Evolutionary conservation across 2,888 invertebrate species (phyloP).

Genomic region (Melikaiella ostensackeni): DNA sequence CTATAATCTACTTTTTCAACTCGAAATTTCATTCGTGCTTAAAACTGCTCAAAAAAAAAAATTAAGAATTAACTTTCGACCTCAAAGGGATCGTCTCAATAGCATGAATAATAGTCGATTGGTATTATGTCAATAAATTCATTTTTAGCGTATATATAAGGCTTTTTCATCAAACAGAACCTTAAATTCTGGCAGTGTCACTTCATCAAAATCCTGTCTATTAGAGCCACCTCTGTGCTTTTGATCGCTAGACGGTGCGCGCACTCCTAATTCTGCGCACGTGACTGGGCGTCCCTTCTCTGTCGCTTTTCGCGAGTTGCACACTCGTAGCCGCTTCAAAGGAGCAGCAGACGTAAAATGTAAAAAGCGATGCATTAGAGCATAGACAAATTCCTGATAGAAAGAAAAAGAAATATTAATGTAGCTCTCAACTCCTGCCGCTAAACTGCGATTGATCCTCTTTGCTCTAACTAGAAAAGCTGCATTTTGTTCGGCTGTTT

Average conservation of each 20-base stretch:
- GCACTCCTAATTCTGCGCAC: slow-evolving; percentile 71
- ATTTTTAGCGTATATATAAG: background rate
- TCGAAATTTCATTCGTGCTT: background rate
- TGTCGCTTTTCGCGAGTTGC: slow-evolving; percentile 74
- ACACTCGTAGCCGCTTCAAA: slow-evolving; percentile 54
- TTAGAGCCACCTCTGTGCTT: slow-evolving; percentile 7
- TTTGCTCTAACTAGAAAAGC: slow-evolving; percentile 38
- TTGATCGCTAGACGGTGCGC: slow-evolving; percentile 73
- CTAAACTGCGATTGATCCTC: slow-evolving; percentile 42
- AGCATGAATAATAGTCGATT: background rate
- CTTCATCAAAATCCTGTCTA: slow-evolving; percentile 51
- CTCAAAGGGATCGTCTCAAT: background rate
- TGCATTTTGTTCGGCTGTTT: slow-evolving; percentile 47
- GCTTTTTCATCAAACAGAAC: background rate
- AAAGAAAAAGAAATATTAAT: slow-evolving; percentile 14
- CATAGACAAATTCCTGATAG: slow-evolving; percentile 22
- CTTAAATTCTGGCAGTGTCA: background rate
- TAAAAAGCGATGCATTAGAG: slow-evolving; percentile 36
- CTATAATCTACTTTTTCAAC: background rate
- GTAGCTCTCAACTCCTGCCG: slow-evolving; percentile 38
- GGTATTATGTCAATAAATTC: background rate
- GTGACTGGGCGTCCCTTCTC: slow-evolving; percentile 77
- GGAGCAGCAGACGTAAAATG: slow-evolving; percentile 41
- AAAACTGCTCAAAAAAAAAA: background rate
- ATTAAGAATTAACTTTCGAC: background rate